phyloP scores from a whole-genome alignment of 2,113 vertebrate genomes.

The Cephalopholis sonnerati region DNA sequence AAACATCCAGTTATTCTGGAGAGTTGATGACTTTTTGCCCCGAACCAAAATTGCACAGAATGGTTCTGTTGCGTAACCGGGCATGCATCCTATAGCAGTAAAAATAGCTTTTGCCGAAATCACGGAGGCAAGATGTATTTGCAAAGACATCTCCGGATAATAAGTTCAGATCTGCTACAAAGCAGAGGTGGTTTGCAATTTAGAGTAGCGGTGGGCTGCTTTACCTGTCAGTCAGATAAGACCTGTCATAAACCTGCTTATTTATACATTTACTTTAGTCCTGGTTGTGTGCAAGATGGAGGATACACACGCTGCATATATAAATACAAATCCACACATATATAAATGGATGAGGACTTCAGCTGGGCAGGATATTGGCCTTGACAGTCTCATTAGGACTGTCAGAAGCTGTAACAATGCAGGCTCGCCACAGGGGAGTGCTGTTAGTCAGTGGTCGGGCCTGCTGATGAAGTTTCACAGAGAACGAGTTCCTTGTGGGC shows the following conservation, averaged over 20 bases:
- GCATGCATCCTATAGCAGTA: neutral
- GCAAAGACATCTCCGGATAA: conserved; percentile 21
- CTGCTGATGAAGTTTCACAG: neutral
- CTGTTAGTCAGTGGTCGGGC: conserved; percentile 53
- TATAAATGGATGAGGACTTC: neutral
- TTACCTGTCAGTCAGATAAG: conserved; percentile 10
- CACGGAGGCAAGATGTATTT: conserved; percentile 1
- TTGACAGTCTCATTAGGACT: neutral
- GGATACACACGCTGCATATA: neutral
- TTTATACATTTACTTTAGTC: neutral
- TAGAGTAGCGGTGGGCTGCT: neutral
- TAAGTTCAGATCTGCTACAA: conserved; percentile 7
- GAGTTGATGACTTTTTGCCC: conserved; percentile 32
- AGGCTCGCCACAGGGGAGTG: conserved; percentile 55
- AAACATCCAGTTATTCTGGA: conserved; percentile 19
- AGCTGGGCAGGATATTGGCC: neutral
- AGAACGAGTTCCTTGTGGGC: neutral
- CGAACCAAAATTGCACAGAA: conserved; percentile 25
- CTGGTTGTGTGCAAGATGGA: conserved; percentile 6
- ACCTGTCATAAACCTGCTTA: conserved; percentile 8
- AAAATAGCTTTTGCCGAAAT: conserved; percentile 4
- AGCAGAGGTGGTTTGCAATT: neutral
- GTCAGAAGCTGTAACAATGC: conserved; percentile 34
- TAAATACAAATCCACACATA: neutral
- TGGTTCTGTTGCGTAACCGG: conserved; percentile 22